A percentile compares a stretch with the other conserved stretches of the same genome.
phyloP scores from a whole-genome alignment of 2,888 invertebrate species.

The Coecobrya sp. region DNA sequence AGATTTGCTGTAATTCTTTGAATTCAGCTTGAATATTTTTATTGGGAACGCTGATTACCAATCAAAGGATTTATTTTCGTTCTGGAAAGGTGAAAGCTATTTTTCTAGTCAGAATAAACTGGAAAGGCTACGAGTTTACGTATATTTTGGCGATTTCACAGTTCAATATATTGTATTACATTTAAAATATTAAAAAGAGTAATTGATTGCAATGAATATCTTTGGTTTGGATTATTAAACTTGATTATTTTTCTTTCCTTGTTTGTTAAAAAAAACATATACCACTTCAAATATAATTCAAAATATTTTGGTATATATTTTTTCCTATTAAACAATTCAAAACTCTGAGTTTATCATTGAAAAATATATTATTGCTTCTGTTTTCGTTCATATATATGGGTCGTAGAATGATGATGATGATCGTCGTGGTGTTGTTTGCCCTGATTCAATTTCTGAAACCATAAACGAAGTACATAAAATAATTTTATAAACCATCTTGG shows the following conservation, averaged over 20 bases:
- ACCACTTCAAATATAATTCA: constrained; percentile 12
- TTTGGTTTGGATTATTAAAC: constrained; percentile 32
- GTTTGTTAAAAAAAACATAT: background rate
- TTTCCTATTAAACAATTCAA: background rate
- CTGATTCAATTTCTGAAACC: background rate
- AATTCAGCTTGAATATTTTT: constrained; percentile 75
- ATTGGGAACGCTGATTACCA: constrained; percentile 40
- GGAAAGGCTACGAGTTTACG: constrained; percentile 42
- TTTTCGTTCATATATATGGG: background rate
- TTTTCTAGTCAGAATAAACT: background rate
- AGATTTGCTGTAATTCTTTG: constrained; percentile 88
- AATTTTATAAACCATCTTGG: background rate
- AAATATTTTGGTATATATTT: background rate
- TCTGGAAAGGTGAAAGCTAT: background rate
- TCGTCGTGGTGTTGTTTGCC: background rate
- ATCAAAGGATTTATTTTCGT: constrained; percentile 22
- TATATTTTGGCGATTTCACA: constrained; percentile 45
- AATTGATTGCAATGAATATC: constrained; percentile 40
- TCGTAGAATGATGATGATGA: constrained; percentile 7
- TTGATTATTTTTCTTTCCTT: constrained; percentile 1
- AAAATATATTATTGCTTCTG: background rate
- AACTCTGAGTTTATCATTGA: background rate
- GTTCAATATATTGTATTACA: background rate
- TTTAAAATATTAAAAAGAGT: background rate
- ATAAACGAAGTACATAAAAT: background rate